phyloP scores from a whole-genome alignment of 2,113 vertebrate species.

The Tupaia tana region DNA sequence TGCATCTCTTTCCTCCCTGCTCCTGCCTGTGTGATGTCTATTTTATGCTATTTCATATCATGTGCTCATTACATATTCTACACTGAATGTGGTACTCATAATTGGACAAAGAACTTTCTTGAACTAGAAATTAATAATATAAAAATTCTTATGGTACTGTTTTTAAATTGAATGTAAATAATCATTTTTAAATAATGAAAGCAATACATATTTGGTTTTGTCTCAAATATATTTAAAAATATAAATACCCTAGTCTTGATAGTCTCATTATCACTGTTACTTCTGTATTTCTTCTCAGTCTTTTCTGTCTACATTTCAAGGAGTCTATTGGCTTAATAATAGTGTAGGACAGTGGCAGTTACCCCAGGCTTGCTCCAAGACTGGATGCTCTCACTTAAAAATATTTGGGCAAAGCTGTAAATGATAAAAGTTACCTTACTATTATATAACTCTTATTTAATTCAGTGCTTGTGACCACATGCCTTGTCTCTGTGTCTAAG shows the following conservation, averaged over 20 bases:
- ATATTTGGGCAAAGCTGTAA: background rate
- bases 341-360: background rate
- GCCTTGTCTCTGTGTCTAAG: background rate
- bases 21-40: background rate
- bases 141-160: background rate
- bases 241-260: background rate
- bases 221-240: background rate
- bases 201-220: too few relatives aligned
- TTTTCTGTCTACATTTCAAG: background rate
- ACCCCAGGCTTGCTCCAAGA: background rate
- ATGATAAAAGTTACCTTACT: background rate
- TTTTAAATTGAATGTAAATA: background rate
- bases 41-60: background rate
- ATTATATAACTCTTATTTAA: conserved; percentile 24
- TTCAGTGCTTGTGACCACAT: background rate
- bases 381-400: background rate
- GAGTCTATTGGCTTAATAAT: background rate
- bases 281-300: background rate
- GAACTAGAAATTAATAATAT: background rate
- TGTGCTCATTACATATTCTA: background rate
- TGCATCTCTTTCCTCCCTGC: background rate
- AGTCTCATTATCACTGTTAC: background rate
- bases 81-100: background rate
- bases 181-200: conserved; percentile 35
- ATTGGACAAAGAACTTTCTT: background rate